Base-by-base conservation (phyloP, 2,113 vertebrate species). In the Syngnathoides biaculeatus region DNA sequence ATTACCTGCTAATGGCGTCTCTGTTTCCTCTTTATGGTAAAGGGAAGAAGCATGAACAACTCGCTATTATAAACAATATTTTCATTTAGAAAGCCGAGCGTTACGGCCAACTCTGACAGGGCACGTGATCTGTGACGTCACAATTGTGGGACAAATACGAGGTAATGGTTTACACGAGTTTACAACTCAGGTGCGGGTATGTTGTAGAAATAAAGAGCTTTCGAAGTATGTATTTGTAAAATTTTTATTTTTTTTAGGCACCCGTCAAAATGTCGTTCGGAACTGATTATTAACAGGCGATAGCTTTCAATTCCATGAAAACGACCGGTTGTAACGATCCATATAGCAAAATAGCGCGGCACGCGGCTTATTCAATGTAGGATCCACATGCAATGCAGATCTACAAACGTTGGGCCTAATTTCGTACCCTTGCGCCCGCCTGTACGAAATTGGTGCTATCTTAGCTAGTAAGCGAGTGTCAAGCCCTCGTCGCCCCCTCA, bases 41-140 rank as follows among this genome's bases (percentile, higher is more conserved):
- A 19, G 12, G 12, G 62, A 56, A 12, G 48, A 35, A 24, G 1
- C 65, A 48, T 64, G 0, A 45, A 38, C 2, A 6, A 39, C 15
- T 22, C 42, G 40, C 39, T 22, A 27, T 20, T 73, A 26, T 10
- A 14, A 15, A 14, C 30, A 61, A 71, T 30, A 5, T 27, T 2
- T 56, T 59, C 53, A 60, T 1, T 69, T 68, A 73, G 53, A 17
- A 71, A 77, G 13, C 8, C 40, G 26, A 13, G 4, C 15, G 11
- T 42, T 61, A 42, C 2, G 11, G 38, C 22, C 14, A 61, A 9
- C 35, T 13, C 1, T 40, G 20, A 8, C 60, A 83, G 66, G 7
- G 61, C 84, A 74, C 81, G 83, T 89, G 83, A 84, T 13, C 40
- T 0, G 0, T 13, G 24, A 83, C 88, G 88, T 75, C 11, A 53